These are phyloP conservation scores for Aeoliscus strigatus DNA, from an alignment of 2,797 vertebrate genomes.

Conservation along the genomic window DNA sequence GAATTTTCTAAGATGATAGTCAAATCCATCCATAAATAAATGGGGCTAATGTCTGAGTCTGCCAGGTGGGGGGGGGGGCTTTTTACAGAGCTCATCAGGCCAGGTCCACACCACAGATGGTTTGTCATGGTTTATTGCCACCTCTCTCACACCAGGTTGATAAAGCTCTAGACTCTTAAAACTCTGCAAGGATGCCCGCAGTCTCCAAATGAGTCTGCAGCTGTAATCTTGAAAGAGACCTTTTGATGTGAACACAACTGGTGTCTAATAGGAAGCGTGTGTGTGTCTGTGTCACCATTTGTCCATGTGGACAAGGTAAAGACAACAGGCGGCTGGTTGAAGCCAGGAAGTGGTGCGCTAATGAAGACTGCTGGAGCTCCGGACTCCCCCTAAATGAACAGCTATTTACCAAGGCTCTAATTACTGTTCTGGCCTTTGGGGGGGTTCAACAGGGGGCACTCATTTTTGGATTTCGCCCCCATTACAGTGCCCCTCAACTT, in stretches of 20 bases:
- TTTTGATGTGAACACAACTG: constrained; percentile 59
- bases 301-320: constrained; percentile 46
- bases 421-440: constrained; percentile 40
- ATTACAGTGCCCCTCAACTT: constrained; percentile 15
- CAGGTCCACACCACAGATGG: constrained; percentile 40
- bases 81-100: too few species aligned
- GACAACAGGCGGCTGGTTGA: too few species aligned
- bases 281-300: constrained; percentile 51
- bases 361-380: constrained; percentile 51
- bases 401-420: constrained; percentile 52
- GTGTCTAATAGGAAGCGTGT: constrained; percentile 63
- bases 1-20: too few species aligned
- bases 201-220: constrained; percentile 38
- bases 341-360: constrained; percentile 67
- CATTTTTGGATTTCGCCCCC: constrained; percentile 31
- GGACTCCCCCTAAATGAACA: constrained; percentile 41
- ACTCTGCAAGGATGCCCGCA: constrained; percentile 50
- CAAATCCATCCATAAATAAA: too few species aligned
- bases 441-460: constrained; percentile 32
- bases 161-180: constrained; percentile 45
- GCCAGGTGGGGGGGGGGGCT: too few species aligned
- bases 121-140: constrained; percentile 32
- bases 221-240: constrained; percentile 50
- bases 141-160: constrained; percentile 23
- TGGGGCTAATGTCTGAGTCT: too few species aligned